Conservation (phyloP, 2,113 vertebrate species). For the Gymnogyps californianus region DNA sequence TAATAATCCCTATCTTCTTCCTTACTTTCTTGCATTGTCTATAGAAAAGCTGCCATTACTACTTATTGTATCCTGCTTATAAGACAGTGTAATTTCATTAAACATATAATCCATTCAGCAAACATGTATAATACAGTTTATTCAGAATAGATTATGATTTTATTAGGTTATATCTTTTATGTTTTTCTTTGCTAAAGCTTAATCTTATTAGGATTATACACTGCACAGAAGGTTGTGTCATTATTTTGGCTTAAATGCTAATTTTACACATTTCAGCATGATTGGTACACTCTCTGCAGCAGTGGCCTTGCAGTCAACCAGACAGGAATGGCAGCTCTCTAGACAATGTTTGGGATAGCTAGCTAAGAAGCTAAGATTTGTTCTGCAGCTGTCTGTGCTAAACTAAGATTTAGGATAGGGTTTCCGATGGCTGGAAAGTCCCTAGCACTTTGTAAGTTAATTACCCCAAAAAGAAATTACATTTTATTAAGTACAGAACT, state of each 20-base stretch:
- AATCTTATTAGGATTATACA: conserved; percentile 47
- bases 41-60: conserved; percentile 52
- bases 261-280: conserved; percentile 59
- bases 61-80: conserved; percentile 60
- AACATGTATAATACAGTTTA: conserved; percentile 48
- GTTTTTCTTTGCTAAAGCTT: conserved; percentile 49
- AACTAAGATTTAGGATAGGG: conserved; percentile 30
- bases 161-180: conserved; percentile 51
- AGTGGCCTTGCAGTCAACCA: neutral
- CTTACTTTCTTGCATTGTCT: neutral
- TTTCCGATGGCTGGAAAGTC: conserved; percentile 22
- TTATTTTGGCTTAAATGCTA: conserved; percentile 56
- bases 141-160: conserved; percentile 48
- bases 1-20: conserved; percentile 35
- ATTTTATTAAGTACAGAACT: neutral
- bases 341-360: conserved; percentile 1
- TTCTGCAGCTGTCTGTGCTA: conserved; percentile 33
- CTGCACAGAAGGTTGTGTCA: conserved; percentile 9
- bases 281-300: neutral
- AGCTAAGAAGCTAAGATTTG: neutral
- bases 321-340: conserved; percentile 1
- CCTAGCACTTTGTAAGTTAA: neutral
- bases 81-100: conserved; percentile 52
- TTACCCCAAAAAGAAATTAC: neutral
- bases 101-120: conserved; percentile 49